phyloP scores from a whole-genome alignment of 1,140 invertebrate species.

The Aphelinus certus region DNA sequence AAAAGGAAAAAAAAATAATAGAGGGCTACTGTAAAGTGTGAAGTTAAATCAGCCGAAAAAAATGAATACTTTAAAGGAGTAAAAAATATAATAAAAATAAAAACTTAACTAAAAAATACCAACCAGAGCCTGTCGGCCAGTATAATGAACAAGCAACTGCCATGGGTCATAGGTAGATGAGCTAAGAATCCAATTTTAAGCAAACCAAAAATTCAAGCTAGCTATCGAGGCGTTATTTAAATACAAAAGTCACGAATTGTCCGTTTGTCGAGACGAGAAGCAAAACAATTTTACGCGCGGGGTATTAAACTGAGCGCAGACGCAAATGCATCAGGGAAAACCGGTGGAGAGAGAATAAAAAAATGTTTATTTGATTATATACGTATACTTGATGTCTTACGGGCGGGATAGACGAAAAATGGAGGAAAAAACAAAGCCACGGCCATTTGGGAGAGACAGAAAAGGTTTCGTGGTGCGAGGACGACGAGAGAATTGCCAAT shows the following conservation, averaged over 20 bases:
- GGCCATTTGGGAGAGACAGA: slow-evolving; percentile 13
- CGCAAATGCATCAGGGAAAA: background rate
- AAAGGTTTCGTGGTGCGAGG: slow-evolving; percentile 8
- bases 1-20: slow-evolving; percentile 30
- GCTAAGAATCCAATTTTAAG: slow-evolving; percentile 58
- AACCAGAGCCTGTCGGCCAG: slow-evolving; percentile 54
- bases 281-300: slow-evolving; percentile 23
- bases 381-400: background rate
- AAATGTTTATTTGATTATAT: background rate
- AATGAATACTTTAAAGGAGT: slow-evolving; percentile 23
- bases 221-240: slow-evolving; percentile 49
- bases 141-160: slow-evolving; percentile 60
- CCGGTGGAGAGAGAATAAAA: background rate
- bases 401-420: background rate
- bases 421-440: slow-evolving; percentile 9
- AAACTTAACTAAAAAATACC: slow-evolving; percentile 25
- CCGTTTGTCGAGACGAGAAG: slow-evolving; percentile 42
- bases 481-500: background rate
- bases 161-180: slow-evolving; percentile 58
- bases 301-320: background rate
- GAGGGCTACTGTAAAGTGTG: slow-evolving; percentile 49
- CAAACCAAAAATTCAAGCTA: slow-evolving; percentile 43
- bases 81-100: slow-evolving; percentile 29
- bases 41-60: slow-evolving; percentile 43
- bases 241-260: slow-evolving; percentile 48